Evolutionary conservation across 2,888 invertebrate species (phyloP), one percentile per base, ranked within the genome.

Genomic region (Tiliacea aurago): DNA sequence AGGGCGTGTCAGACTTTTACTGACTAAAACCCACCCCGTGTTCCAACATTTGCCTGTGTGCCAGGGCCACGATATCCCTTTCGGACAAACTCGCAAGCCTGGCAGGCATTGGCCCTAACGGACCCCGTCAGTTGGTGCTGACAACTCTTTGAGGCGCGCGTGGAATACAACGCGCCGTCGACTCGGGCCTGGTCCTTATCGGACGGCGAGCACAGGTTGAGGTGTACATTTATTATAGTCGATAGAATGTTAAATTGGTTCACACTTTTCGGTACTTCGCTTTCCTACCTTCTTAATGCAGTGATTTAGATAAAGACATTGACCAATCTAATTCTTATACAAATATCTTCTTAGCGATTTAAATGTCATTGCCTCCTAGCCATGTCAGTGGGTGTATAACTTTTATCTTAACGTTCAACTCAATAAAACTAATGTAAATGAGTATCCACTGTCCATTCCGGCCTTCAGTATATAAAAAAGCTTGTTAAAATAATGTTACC

Each of bases 361-460:
- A 59, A 67, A 61, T 78, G 62, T 72, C 61, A 58, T 43, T 49
- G 67, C 41, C 67, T 64, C 37, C 23, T 28, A n/a, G 33, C 10
- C 2, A 33, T 28, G 11, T 58, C 53, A 45, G 63, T 81, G 63
- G 63, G 62, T 55, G 53, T 51, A 63, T 43, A n/a, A 41, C 37
- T 73, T 66, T 56, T 80, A 70, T 73, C 55, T 64, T 33, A 55
- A 49, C 9, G 43, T 37, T 51, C 20, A 70, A 65, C 15, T 15
- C 56, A 59, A 68, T 66, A 69, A 75, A 79, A 72, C 33, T 33
- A 55, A 75, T 58, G 9, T 70, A 66, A 82, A 78, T 78, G 69
- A 73, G 64, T 47, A 33, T 58, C 15, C 20, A 61, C 37, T 69
- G 59, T 59, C 33, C 6, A 66, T 72, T 79, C 33, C 45, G 53